Conservation (phyloP, 2,888 invertebrate genomes). For the Ennomos fuscantarius region DNA sequence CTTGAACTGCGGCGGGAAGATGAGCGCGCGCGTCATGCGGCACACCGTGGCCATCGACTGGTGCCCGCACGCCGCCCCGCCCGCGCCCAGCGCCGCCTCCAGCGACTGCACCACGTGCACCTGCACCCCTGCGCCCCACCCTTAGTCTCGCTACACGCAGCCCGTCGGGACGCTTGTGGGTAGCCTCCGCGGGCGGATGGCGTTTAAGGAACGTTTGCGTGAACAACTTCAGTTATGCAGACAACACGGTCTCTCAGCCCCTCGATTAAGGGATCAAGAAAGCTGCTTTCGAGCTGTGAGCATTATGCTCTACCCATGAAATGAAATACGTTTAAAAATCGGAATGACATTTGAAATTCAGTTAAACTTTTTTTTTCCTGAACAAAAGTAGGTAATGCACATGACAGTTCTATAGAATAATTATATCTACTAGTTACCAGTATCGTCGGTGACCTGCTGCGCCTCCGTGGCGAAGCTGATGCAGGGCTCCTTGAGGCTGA, state of each 20-base stretch:
- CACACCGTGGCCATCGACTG: constrained; percentile 98
- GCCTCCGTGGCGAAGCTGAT: constrained; percentile 97
- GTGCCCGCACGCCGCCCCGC: constrained; percentile 86
- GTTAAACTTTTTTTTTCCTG: no score
- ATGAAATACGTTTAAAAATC: no score
- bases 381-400: not conserved
- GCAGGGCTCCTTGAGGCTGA: constrained; percentile 96
- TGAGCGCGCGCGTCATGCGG: constrained; percentile 94
- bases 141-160: no score
- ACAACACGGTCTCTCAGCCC: no score
- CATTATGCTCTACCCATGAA: no score
- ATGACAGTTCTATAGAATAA: not conserved
- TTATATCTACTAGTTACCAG: constrained; percentile 70
- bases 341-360: no score
- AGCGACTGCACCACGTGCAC: constrained; percentile 96
- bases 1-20: constrained; percentile 98
- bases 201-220: no score
- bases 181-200: no score
- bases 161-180: constrained; percentile 20
- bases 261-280: no score
- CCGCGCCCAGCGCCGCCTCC: constrained; percentile 89
- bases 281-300: no score
- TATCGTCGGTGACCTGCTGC: constrained; percentile 91
- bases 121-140: no score
- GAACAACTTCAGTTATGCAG: no score